phyloP scores from a whole-genome alignment of 2,113 vertebrate genomes.

The Benitochromis conjunctus region DNA sequence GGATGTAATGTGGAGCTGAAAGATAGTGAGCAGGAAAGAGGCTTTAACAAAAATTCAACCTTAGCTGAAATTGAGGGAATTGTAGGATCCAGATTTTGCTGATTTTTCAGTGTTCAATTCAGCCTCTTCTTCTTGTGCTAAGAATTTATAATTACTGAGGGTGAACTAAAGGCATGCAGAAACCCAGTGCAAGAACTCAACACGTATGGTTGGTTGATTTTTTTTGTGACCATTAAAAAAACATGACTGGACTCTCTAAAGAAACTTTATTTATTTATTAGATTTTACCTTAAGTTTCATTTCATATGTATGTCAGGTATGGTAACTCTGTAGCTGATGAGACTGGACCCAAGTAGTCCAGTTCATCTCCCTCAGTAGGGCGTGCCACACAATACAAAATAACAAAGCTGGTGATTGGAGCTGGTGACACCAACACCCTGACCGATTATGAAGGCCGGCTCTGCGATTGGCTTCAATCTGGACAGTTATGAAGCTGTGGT shows the following conservation, averaged over 20 bases:
- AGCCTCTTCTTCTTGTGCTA: too few species aligned
- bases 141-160: neutral
- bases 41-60: neutral
- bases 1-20: neutral
- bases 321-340: neutral
- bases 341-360: neutral
- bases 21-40: rapidly evolving
- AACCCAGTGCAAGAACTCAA: neutral
- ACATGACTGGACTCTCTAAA: neutral
- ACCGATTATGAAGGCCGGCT: neutral
- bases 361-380: neutral
- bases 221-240: neutral
- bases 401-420: neutral
- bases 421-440: neutral
- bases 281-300: neutral
- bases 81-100: neutral
- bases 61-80: neutral
- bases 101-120: neutral
- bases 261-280: neutral
- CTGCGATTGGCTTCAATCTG: neutral
- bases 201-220: neutral
- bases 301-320: neutral
- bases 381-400: neutral
- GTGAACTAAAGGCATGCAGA: neutral
- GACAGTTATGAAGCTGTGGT: neutral